Conservation (phyloP, 2,797 vertebrate species). For the Capromys pilorides region DNA sequence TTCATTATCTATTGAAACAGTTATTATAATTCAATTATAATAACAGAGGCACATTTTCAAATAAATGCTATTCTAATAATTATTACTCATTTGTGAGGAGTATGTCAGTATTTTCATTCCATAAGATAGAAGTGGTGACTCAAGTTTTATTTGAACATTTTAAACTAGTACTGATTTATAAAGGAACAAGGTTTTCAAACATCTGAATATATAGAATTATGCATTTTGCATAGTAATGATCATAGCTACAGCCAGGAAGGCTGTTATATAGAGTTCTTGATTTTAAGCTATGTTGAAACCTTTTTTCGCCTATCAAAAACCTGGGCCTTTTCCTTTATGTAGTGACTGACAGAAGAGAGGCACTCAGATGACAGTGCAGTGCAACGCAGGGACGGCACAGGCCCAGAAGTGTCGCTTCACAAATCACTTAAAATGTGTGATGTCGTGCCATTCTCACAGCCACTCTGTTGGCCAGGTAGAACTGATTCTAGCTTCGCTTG, state of each 20-base stretch:
- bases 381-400: background rate
- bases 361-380: too few relatives aligned
- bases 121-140: background rate
- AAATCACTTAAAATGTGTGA: background rate
- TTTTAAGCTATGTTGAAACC: background rate
- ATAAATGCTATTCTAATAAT: slow-evolving; percentile 30
- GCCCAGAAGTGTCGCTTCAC: background rate
- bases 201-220: background rate
- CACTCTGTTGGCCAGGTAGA: background rate
- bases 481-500: background rate
- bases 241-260: background rate
- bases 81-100: slow-evolving; percentile 14
- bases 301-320: background rate
- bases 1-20: background rate
- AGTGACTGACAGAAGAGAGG: background rate
- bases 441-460: background rate
- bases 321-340: background rate
- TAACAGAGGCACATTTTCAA: background rate
- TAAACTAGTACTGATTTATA: background rate
- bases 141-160: background rate
- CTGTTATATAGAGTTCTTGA: background rate
- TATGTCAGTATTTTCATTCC: background rate
- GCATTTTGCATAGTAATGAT: background rate
- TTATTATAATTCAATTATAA: background rate
- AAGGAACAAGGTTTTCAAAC: background rate